Percentiles rank a stretch among this genome's conserved stretches.
Evolutionary conservation across 2,113 vertebrate genomes (phyloP).

Genomic region (Ranitomeya variabilis): DNA sequence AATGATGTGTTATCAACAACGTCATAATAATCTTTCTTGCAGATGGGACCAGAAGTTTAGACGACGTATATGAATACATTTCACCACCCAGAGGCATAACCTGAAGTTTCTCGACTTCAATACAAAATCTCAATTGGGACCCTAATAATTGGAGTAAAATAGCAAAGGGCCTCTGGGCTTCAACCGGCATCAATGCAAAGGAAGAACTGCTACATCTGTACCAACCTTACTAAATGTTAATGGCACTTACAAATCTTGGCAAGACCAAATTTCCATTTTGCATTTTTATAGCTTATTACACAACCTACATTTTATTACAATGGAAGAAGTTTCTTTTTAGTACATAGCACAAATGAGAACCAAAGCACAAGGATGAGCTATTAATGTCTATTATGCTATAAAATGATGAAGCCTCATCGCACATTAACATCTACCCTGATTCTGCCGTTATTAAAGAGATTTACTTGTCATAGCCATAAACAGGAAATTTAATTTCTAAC

Average conservation of each 20-base stretch:
- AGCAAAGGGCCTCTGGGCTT: too few species aligned
- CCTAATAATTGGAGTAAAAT: too few species aligned
- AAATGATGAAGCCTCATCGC: not conserved
- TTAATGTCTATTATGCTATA: not conserved
- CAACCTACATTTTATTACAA: not conserved
- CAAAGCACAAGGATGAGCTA: not conserved
- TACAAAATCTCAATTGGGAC: too few species aligned
- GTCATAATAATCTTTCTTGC: not conserved
- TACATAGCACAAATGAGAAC: not conserved
- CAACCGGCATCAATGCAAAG: too few species aligned
- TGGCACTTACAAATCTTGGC: too few species aligned
- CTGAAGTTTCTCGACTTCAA: too few species aligned
- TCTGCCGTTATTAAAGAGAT: not conserved
- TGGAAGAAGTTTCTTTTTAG: not conserved
- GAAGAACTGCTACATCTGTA: too few species aligned
- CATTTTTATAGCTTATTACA: too few species aligned
- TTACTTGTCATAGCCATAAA: not conserved
- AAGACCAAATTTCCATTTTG: too few species aligned
- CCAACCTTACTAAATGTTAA: too few species aligned
- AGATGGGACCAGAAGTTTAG: not conserved
- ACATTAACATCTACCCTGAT: not conserved
- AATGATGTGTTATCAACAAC: not conserved
- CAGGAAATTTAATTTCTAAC: not conserved
- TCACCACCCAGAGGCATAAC: not conserved
- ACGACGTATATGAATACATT: not conserved